Conservation (phyloP, 2,113 vertebrate species). For the Oreochromis spilurus region DNA sequence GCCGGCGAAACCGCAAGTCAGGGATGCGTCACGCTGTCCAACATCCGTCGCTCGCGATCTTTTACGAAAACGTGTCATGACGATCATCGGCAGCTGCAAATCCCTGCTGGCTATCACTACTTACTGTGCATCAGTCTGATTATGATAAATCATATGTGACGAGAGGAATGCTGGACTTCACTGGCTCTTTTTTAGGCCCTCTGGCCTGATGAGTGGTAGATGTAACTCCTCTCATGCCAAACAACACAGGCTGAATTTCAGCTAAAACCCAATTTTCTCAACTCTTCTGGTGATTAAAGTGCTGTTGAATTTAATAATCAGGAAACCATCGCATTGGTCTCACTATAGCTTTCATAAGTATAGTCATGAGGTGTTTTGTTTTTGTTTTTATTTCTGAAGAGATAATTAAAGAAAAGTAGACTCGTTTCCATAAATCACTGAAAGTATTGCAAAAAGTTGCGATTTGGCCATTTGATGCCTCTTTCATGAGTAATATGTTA, state of each 20-base stretch:
- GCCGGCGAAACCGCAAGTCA: neutral
- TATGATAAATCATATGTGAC: neutral
- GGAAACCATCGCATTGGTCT: neutral
- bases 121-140: neutral
- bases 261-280: neutral
- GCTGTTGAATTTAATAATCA: neutral
- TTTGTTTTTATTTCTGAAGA: neutral
- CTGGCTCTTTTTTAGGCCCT: neutral
- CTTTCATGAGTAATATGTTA: constrained; percentile 18
- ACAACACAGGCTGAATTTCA: neutral
- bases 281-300: neutral
- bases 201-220: neutral
- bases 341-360: neutral
- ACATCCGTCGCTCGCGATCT: neutral
- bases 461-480: constrained; percentile 7
- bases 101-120: neutral
- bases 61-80: neutral
- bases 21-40: neutral
- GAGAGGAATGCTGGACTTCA: neutral
- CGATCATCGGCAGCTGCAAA: constrained; percentile 7
- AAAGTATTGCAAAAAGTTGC: neutral
- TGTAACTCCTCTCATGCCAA: neutral
- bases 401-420: neutral
- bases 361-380: neutral
- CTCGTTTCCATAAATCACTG: neutral